Evolutionary conservation across 2,888 invertebrate genomes (phyloP), one percentile per base, ranked within the genome.

Genomic region (Spilosoma lubricipeda): DNA sequence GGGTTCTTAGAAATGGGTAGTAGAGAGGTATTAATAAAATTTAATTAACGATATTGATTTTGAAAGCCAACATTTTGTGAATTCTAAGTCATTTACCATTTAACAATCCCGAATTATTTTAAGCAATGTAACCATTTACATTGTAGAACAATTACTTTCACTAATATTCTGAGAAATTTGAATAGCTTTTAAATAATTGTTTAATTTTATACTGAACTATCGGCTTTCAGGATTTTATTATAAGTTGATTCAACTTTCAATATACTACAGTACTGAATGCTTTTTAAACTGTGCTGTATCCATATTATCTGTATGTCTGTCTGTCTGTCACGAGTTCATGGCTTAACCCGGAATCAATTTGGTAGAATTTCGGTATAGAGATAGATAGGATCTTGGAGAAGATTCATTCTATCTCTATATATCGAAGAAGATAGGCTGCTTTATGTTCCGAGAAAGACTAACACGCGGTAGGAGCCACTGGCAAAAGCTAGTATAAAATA

Each of bases 111-210:
- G 48, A 48, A 67, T 48, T 67, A 63, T 48, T 23, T 67, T 27
- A 67, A 67, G 30, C 48, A 48, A 48, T 67, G 11, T 45, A 67
- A 67, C 45, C 45, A 67, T 48, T 67, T 48, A 67, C 67, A 45
- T 48, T 33, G 7, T 30, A 48, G 48, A 67, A 67, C 30, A 63
- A 48, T 67, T 48, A 67, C 48, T 42, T 67, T 23, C 33, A 33
- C 33, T 67, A 33, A 33, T 48, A 33, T 33, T 67, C 48, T 33
- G 30, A 18, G 18, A 63, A 48, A 48, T 48, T 67, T 48, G 20
- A 67, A 67, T 67, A 48, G 48, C 67, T 48, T 67, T 67, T 33
- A 67, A 23, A 48, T 7, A 30, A 33, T 67, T 33, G 48, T 48
- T 67, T 33, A 13, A 48, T 33, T 48, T 30, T 48, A 45, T 67